Percentiles rank a stretch among this genome's conserved stretches.
Evolutionary conservation across 2,888 invertebrate species (phyloP).

Genomic region (Drosophila borealis): DNA sequence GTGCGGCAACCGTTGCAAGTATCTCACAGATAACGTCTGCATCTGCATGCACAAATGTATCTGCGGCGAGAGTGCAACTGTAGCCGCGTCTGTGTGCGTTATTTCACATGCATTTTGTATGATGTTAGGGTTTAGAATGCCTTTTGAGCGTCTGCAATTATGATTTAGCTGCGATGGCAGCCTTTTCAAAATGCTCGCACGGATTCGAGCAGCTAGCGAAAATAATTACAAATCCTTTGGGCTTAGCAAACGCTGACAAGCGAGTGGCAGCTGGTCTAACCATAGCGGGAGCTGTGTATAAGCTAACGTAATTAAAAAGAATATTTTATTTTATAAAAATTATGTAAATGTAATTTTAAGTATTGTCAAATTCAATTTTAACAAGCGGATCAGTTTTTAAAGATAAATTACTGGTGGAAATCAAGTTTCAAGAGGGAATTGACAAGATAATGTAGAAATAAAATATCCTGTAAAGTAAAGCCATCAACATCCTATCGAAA

Average conservation of each 20-base stretch:
- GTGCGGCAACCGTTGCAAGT: constrained; percentile 7
- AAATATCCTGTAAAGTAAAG: no score
- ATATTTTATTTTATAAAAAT: no score
- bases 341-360: no score
- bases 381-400: no score
- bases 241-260: background rate
- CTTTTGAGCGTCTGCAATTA: constrained; percentile 37
- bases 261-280: no score
- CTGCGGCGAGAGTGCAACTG: constrained; percentile 3
- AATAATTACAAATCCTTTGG: background rate
- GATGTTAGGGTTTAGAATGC: constrained; percentile 47
- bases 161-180: constrained; percentile 2
- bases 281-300: no score
- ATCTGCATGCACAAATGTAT: constrained; percentile 1
- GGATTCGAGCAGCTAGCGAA: background rate
- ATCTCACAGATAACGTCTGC: constrained; percentile 4
- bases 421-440: no score
- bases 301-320: background rate
- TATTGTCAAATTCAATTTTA: no score
- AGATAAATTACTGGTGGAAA: no score
- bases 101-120: constrained; percentile 39
- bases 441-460: no score
- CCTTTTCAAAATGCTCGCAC: background rate
- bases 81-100: constrained; percentile 15
- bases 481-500: no score